These are phyloP conservation scores for Sepioteuthis lessoniana DNA, from an alignment of 2,888 invertebrate species.

Conservation along the genomic window DNA sequence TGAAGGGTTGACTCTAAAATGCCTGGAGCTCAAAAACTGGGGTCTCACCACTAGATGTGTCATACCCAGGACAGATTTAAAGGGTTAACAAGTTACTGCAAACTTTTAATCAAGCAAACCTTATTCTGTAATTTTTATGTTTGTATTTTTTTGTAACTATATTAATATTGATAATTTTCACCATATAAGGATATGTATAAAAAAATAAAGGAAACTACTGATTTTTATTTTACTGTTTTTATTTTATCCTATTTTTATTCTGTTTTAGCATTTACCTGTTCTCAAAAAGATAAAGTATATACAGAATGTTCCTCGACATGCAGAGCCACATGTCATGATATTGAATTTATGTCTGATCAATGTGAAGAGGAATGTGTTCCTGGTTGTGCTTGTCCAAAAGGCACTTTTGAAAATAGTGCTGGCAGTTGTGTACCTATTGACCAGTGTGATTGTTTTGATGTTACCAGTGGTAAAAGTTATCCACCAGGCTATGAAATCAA, in stretches of 20 bases:
- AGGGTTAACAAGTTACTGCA: too few relatives aligned
- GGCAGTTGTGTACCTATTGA: constrained; percentile 26
- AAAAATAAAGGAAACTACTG: too few relatives aligned
- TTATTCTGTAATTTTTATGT: too few relatives aligned
- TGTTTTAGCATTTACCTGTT: constrained; percentile 41
- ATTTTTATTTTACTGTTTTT: too few relatives aligned
- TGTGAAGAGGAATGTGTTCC: constrained; percentile 44
- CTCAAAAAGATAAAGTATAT: neutral
- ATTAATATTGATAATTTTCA: too few relatives aligned
- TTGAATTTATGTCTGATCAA: neutral
- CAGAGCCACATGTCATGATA: neutral
- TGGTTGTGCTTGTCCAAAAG: constrained; percentile 37
- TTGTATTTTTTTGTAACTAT: too few relatives aligned
- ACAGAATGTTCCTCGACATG: constrained; percentile 5
- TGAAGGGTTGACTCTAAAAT: too few relatives aligned
- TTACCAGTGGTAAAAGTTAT: neutral
- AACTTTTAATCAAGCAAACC: too few relatives aligned
- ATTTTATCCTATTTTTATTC: neutral
- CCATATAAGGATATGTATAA: too few relatives aligned
- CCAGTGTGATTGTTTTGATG: constrained; percentile 43
- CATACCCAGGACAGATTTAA: too few relatives aligned
- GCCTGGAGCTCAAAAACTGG: too few relatives aligned
- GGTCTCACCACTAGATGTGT: too few relatives aligned
- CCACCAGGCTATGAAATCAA: neutral
- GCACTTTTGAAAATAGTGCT: neutral